Percentiles rank a stretch among this genome's conserved stretches.
Conservation (phyloP, 1,140 invertebrate genomes). For the Listronotus bonariensis region DNA sequence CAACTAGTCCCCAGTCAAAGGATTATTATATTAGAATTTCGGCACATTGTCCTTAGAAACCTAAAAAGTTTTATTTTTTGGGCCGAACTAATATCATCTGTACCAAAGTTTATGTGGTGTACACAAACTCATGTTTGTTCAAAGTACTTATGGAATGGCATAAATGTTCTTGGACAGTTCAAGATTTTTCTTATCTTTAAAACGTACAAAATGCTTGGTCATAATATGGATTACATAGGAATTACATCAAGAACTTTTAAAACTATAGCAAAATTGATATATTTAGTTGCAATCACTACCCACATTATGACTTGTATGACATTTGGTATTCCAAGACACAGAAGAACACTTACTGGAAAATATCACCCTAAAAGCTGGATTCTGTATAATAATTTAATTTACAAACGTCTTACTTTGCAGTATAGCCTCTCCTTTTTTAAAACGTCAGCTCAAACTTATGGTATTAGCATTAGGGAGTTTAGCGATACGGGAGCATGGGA, state of each 20-base stretch:
- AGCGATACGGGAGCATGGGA: neutral
- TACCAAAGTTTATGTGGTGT: neutral
- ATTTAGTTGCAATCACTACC: neutral
- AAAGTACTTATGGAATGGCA: neutral
- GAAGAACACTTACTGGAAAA: neutral
- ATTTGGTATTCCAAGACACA: neutral
- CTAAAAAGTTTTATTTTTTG: constrained; percentile 1
- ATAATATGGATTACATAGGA: neutral
- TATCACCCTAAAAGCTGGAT: constrained; percentile 5
- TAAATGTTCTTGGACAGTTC: neutral
- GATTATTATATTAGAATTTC: neutral
- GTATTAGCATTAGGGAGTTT: constrained; percentile 6
- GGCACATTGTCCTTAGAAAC: neutral
- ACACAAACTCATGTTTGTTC: neutral
- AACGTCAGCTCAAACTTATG: constrained; percentile 18
- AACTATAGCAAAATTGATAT: neutral
- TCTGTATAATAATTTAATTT: neutral
- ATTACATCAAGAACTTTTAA: neutral
- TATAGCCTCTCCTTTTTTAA: constrained; percentile 21
- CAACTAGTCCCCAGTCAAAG: neutral
- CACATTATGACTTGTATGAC: constrained; percentile 11
- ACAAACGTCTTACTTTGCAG: neutral
- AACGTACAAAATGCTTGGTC: neutral
- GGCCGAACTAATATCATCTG: constrained; percentile 5
- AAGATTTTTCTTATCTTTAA: neutral